These are phyloP conservation scores for Graptemys geographica DNA, from an alignment of 2,797 vertebrate species.

Conservation along the genomic window DNA sequence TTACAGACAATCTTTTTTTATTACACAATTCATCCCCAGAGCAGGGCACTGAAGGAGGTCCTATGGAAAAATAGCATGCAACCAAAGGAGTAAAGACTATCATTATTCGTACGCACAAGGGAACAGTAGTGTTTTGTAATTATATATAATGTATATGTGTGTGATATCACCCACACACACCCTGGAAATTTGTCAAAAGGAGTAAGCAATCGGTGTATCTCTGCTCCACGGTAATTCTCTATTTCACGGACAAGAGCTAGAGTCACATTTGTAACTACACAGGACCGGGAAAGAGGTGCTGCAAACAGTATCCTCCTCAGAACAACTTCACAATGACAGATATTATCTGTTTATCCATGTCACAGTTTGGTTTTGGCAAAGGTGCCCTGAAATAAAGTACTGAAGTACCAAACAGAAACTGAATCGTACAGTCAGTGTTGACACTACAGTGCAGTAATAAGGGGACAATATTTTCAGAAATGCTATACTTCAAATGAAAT, in stretches of 20 bases:
- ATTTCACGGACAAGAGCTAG: neutral
- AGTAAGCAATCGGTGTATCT: neutral
- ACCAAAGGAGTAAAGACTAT: neutral
- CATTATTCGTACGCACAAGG: neutral
- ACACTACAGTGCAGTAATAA: neutral
- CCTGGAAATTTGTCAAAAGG: neutral
- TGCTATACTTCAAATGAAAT: neutral
- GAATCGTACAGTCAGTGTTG: neutral
- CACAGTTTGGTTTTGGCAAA: neutral
- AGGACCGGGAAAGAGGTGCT: neutral
- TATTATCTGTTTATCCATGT: neutral
- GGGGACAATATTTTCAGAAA: neutral
- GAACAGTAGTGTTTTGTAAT: neutral
- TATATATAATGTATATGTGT: neutral
- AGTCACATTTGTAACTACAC: neutral
- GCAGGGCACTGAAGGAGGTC: neutral
- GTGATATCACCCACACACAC: neutral
- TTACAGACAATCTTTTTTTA: too few species aligned
- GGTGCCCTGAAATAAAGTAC: neutral
- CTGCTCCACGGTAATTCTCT: neutral
- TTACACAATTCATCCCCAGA: neutral
- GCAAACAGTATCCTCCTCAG: neutral
- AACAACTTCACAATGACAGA: neutral
- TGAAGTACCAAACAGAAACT: neutral
- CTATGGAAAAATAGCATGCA: neutral